Conservation (phyloP, 2,797 vertebrate species). For the Tragopan temminckii region DNA sequence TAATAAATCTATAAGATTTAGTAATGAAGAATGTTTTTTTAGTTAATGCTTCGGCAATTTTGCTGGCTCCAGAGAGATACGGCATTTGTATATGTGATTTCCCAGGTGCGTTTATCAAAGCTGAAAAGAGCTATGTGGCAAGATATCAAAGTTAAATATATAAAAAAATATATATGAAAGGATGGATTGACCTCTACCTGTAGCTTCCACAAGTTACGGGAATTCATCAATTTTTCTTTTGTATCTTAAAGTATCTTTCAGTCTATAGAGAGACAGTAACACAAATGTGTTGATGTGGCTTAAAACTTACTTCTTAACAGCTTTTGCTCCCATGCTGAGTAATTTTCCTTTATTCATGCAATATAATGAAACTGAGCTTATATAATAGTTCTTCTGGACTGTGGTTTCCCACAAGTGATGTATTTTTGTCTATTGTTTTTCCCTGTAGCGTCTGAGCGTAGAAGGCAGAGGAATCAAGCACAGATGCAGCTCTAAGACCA, state of each 20-base stretch:
- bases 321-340: background rate
- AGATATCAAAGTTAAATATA: accelerated
- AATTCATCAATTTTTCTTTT: background rate
- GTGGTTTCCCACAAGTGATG: background rate
- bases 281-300: background rate
- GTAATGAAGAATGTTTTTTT: background rate
- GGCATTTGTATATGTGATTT: background rate
- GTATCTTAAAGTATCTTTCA: background rate
- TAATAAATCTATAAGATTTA: background rate
- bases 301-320: background rate
- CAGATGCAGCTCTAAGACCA: background rate
- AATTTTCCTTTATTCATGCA: background rate
- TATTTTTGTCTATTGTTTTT: background rate
- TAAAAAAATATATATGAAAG: background rate
- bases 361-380: no score
- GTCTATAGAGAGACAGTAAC: background rate
- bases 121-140: background rate
- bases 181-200: background rate
- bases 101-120: background rate
- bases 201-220: background rate
- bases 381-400: background rate
- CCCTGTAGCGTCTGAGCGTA: background rate
- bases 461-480: background rate
- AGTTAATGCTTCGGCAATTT: background rate
- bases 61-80: background rate